A percentile compares a stretch with the other conserved stretches of the same genome.
These are phyloP conservation scores for Tragulus kanchil DNA, from an alignment of 2,113 vertebrate genomes.

Conservation along the genomic window DNA sequence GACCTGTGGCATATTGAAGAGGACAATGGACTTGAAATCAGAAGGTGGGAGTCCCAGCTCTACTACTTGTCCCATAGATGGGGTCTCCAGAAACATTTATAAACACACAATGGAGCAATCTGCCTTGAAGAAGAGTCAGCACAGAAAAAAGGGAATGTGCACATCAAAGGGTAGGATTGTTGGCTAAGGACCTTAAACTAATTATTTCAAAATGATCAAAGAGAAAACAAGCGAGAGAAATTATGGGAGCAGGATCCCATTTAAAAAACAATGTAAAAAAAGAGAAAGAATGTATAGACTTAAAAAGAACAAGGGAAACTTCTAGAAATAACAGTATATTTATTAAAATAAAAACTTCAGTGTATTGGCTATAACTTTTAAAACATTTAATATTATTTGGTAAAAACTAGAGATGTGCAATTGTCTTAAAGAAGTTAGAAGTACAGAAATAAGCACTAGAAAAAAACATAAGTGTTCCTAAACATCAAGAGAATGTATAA, in stretches of 20 bases:
- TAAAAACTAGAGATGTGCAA: slow-evolving; percentile 22
- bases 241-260: not conserved
- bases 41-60: not conserved
- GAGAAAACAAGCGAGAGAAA: slow-evolving; percentile 45
- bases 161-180: not conserved
- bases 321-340: slow-evolving; percentile 31
- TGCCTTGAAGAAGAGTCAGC: not conserved
- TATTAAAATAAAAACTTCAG: slow-evolving; percentile 44
- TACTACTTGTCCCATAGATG: not conserved
- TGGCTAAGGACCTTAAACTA: slow-evolving; percentile 12
- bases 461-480: not conserved
- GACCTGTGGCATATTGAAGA: not conserved
- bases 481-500: not conserved
- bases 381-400: slow-evolving; percentile 34
- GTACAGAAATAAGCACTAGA: slow-evolving; percentile 29
- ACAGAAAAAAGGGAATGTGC: not conserved
- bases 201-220: slow-evolving; percentile 14
- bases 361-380: not conserved
- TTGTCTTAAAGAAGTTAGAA: slow-evolving; percentile 11
- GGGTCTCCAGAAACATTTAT: slow-evolving; percentile 20
- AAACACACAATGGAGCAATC: not conserved
- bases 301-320: not conserved
- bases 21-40: not conserved
- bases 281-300: not conserved
- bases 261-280: not conserved